Conservation (phyloP, 2,797 vertebrate genomes). For the Schizopygopsis pylzovi region DNA sequence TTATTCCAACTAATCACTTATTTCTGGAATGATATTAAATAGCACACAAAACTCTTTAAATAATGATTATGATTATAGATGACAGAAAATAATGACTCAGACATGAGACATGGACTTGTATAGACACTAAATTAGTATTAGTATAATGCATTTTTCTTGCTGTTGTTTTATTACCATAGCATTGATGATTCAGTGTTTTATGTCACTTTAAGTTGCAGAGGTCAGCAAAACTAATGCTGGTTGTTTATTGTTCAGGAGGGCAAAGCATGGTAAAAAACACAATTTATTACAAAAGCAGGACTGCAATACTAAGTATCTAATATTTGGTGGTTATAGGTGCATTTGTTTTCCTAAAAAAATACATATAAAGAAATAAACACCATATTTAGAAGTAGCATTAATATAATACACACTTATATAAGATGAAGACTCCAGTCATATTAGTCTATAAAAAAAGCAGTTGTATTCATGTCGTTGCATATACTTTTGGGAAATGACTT, state of each 20-base stretch:
- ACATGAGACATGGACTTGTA: neutral
- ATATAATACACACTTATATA: neutral
- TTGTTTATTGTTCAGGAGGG: neutral
- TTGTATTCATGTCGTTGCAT: neutral
- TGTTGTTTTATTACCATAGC: neutral
- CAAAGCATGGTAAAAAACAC: neutral
- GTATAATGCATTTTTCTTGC: neutral
- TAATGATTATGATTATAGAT: constrained; percentile 1
- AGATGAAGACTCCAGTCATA: neutral
- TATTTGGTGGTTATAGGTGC: neutral
- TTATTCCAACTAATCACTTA: constrained; percentile 15
- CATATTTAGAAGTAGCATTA: neutral
- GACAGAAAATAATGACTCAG: constrained; percentile 8
- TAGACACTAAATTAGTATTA: neutral
- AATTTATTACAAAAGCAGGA: neutral
- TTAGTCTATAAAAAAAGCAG: neutral
- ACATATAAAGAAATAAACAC: neutral
- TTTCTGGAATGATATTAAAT: constrained; percentile 4
- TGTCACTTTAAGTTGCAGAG: neutral
- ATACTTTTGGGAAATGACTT: neutral
- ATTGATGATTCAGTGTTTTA: neutral
- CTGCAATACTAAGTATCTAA: neutral
- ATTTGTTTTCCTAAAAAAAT: neutral
- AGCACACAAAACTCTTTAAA: constrained; percentile 4
- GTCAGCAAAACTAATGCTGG: neutral